Evolutionary conservation across 2,888 invertebrate genomes (phyloP).

Genomic region (Macaria liturata): DNA sequence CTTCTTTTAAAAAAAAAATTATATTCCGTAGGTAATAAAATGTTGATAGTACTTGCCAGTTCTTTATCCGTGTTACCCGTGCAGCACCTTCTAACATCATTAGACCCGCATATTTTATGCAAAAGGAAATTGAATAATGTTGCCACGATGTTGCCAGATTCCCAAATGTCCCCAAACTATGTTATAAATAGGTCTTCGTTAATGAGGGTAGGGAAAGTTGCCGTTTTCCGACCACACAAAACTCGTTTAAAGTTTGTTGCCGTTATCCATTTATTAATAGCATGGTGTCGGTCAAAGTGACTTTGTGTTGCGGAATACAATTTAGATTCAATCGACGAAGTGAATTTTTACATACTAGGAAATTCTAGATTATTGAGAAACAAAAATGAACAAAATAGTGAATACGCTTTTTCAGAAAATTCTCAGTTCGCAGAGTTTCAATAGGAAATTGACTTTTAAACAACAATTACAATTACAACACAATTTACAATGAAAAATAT

Average conservation of each 20-base stretch:
- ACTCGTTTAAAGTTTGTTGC: constrained; percentile 50
- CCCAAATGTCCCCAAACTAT: constrained; percentile 19
- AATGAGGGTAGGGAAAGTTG: constrained; percentile 31
- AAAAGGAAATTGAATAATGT: constrained; percentile 21
- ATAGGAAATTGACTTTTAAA: too few relatives aligned
- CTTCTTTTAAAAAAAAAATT: too few relatives aligned
- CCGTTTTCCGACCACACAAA: constrained; percentile 31
- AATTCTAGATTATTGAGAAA: too few relatives aligned
- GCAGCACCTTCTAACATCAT: constrained; percentile 17
- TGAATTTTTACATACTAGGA: too few relatives aligned
- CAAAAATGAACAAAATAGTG: too few relatives aligned
- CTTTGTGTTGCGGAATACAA: constrained; percentile 21
- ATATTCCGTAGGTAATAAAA: too few relatives aligned
- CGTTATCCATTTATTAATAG: constrained; percentile 38
- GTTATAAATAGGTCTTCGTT: constrained; percentile 25
- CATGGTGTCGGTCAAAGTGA: constrained; percentile 24
- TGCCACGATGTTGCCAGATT: constrained; percentile 7
- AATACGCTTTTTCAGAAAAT: too few relatives aligned
- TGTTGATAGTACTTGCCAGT: neutral
- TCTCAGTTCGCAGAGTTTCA: too few relatives aligned
- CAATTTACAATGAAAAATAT: too few relatives aligned
- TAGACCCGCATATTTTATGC: constrained; percentile 17
- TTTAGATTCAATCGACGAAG: constrained; percentile 2
- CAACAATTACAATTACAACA: too few relatives aligned
- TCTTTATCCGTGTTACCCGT: neutral